Evolutionary conservation across 1,140 invertebrate genomes (phyloP), one percentile per base, ranked within the genome.

Genomic region (Tetramorium simillimum): DNA sequence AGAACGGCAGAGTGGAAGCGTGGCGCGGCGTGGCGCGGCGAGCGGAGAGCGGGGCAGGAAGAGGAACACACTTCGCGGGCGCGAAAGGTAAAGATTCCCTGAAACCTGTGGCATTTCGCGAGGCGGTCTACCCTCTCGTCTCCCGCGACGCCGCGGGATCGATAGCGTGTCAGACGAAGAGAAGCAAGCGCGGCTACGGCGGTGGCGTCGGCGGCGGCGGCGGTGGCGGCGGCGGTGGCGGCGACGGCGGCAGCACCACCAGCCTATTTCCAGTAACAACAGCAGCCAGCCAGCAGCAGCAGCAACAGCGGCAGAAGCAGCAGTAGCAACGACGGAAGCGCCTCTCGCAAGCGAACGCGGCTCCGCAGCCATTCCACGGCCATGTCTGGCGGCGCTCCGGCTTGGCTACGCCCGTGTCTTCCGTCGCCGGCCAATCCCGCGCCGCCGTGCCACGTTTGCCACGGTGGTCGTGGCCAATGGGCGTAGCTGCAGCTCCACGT

Each of bases 341-440:
- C 81, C 58, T 89, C 86, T 88, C 67, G 58, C 77, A 84, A 84
- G 87, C 67, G 60, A 67, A 89, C 86, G 82, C 87, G 58, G 63
- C 82, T 70, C 88, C 91, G 93, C 93, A 93, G 94, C 93, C 94
- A 94, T 94, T 93, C 94, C 91, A 92, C 92, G 89, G 93, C 91
- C 93, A 94, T 94, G 89, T 91, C 91, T 86, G 72, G 56, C 75
- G 69, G 77, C 73, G 78, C 69, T 63, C 70, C 82, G 89, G 88
- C 85, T 90, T 73, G 86, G 90, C 46, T 72, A 89, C 92, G 91
- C 92, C 93, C 90, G 85, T 86, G 84, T 76, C 49, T 65, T n/a
- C 21, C 67, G 21, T 67, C 3, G 6, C 10, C 37, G 21, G 14
- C 92, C 92, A 93, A 93, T 93, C 18, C 65, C 3, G 16, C 37